Evolutionary conservation across 2,797 vertebrate genomes (phyloP), one percentile per base, ranked within the genome.

Genomic region (Rhyacichthys aspro): DNA sequence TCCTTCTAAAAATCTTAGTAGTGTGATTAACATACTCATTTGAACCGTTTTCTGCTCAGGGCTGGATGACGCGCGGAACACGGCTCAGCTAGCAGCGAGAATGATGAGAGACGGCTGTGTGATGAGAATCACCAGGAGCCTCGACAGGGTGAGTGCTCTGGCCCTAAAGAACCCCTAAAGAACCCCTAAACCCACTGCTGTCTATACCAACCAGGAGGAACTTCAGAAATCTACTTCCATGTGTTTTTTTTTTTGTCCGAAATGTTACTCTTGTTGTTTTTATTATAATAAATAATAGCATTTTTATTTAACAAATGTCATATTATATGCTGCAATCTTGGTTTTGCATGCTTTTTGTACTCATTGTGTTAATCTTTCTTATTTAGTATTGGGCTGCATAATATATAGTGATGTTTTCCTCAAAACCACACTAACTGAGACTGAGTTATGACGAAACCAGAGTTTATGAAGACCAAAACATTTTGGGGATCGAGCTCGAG

Each of bases 21-120:
- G 8, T 11, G 18, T 33, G 1, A 3, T 8, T 10, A 34, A 37
- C 34, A 52, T 19, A 1, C 7, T 52, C 3, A 52, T 1, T 19
- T 6, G 19, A 12, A 9, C 16, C 5, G 0, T 2, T 43, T 11
- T 23, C 33, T 47, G 32, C 6, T 55, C 49, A 98, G 97, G 97
- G 37, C 67, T 99, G 86, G 96, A 98, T 71, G 97, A 98, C 65
- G 90, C 96, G 57, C 88, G 94, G 48, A 98, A 99, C 46, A 98
- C 97, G 33, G 96, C 96, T 61, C 75, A 70, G 41, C 91, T 99
- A 60, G 95, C 96, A 11, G 94, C 90, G 86, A 93, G 90, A 79
- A 93, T 98, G 94, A 95, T 96, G 75, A 90, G 81, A 53, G 96
- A 98, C 28, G 95, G 96, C 16, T 98, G 95, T 75, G 72, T 94